phyloP scores from a whole-genome alignment of 2,797 vertebrate species.

The Poecilia wingei region DNA sequence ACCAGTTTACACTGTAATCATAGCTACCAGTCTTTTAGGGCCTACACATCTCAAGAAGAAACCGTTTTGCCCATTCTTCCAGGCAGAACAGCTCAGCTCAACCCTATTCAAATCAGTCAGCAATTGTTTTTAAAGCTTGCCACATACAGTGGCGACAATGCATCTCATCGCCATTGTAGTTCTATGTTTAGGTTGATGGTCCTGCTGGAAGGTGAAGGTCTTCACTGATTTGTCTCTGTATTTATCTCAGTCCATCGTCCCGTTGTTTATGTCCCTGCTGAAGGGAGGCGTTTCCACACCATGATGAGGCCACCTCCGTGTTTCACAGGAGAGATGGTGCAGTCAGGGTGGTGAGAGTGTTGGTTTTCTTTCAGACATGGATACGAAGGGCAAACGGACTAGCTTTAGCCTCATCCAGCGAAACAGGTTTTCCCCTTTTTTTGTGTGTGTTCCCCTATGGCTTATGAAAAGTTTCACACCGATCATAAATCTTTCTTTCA shows the following conservation, averaged over 20 bases:
- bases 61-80: neutral
- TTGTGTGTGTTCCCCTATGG: neutral
- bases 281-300: neutral
- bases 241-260: neutral
- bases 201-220: neutral
- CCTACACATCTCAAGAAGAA: neutral
- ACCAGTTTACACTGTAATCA: neutral
- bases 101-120: neutral
- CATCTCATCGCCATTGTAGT: neutral
- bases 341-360: neutral
- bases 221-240: neutral
- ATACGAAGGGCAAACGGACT: neutral
- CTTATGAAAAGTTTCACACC: neutral
- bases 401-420: neutral
- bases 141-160: neutral
- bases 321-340: neutral
- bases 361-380: neutral
- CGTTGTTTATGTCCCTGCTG: neutral
- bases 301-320: neutral
- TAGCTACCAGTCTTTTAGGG: neutral
- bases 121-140: neutral
- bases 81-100: neutral
- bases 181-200: neutral
- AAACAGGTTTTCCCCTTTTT: neutral
- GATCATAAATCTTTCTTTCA: slow-evolving; percentile 2